Evolutionary conservation across 2,888 invertebrate genomes (phyloP).

Genomic region (Nudaria mundana): DNA sequence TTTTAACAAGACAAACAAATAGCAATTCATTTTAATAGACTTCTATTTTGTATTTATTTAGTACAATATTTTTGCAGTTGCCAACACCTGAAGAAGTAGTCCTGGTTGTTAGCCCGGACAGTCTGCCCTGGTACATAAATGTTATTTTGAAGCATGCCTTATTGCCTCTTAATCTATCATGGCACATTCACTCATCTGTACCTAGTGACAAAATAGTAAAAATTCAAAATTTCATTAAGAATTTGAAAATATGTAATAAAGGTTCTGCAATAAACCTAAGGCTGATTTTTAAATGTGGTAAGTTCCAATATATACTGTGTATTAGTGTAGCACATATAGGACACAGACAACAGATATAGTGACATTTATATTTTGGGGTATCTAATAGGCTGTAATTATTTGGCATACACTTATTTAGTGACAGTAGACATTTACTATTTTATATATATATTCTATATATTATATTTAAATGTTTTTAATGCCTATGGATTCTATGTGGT

Average conservation of each 20-base stretch:
- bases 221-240: conserved; percentile 58
- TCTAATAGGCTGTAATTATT: too few relatives aligned
- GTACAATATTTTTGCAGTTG: conserved; percentile 56
- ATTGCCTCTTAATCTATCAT: conserved; percentile 73
- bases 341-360: too few relatives aligned
- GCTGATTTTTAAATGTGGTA: conserved; percentile 90
- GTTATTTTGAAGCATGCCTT: conserved; percentile 80
- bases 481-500: too few relatives aligned
- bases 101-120: conserved; percentile 83
- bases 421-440: too few relatives aligned
- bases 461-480: too few relatives aligned
- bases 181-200: conserved; percentile 85
- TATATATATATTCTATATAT: too few relatives aligned
- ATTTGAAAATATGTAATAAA: conserved; percentile 29
- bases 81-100: conserved; percentile 81
- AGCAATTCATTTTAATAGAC: too few relatives aligned
- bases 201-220: conserved; percentile 57
- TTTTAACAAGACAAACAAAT: too few relatives aligned
- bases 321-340: too few relatives aligned
- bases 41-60: too few relatives aligned
- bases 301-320: conserved; percentile 37
- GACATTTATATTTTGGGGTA: too few relatives aligned
- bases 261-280: conserved; percentile 76
- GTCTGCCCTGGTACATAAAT: conserved; percentile 85
- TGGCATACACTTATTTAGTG: too few relatives aligned